A percentile compares a stretch with the other conserved stretches of the same genome.
Conservation (phyloP, 2,888 invertebrate genomes). For the Seira sanloemensis region DNA sequence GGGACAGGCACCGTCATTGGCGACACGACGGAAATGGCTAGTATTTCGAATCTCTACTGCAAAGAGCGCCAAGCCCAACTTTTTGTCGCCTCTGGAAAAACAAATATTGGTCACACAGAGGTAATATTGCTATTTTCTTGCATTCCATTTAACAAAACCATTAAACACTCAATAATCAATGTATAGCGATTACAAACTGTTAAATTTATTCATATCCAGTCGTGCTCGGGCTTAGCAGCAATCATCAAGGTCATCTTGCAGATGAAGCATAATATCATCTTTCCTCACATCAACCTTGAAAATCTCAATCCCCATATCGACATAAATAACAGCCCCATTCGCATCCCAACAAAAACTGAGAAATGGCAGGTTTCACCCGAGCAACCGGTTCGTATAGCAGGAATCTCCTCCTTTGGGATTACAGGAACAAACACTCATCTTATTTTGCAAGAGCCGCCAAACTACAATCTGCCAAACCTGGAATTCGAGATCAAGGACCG, state of each 20-base stretch:
- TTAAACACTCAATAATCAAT: conserved; percentile 78
- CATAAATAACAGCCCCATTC: conserved; percentile 40
- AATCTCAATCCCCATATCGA: conserved; percentile 60
- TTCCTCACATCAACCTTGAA: conserved; percentile 55
- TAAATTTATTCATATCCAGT: no score
- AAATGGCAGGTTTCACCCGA: no score
- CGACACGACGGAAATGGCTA: conserved; percentile 54
- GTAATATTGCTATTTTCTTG: no score
- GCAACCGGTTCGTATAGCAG: no score
- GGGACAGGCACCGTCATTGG: conserved; percentile 76
- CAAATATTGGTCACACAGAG: conserved; percentile 75
- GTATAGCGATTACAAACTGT: no score
- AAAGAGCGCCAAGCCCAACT: conserved; percentile 20
- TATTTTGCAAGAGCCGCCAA: conserved; percentile 36
- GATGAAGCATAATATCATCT: conserved; percentile 56
- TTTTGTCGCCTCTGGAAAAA: conserved; percentile 78
- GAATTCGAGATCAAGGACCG: background rate
- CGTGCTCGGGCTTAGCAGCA: conserved; percentile 60
- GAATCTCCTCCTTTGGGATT: conserved; percentile 59
- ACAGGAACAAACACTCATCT: conserved; percentile 48
- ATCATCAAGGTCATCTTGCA: conserved; percentile 60
- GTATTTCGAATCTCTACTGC: conserved; percentile 43
- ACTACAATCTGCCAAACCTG: background rate
- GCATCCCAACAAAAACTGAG: no score
- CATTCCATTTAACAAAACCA: conserved; percentile 98